Conservation (phyloP, 2,113 vertebrate genomes). For the Hipposideros armiger region DNA sequence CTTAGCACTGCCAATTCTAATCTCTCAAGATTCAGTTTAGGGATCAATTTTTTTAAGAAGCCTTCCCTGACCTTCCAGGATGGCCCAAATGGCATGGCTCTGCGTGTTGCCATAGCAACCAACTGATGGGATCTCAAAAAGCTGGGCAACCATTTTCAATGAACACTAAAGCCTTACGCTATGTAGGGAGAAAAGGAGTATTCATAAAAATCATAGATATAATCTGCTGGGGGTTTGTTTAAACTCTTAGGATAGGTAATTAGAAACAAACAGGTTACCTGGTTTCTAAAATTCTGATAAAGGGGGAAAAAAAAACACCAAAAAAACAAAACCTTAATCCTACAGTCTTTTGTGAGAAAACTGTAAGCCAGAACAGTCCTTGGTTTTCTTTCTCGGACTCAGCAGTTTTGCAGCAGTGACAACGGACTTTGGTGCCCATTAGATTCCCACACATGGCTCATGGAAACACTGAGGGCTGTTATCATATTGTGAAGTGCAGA, state of each 20-base stretch:
- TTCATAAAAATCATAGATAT: background rate
- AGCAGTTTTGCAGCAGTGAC: background rate
- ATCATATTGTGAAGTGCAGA: background rate
- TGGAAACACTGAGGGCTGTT: background rate
- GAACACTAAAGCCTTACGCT: background rate
- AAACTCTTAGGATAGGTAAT: slow-evolving; percentile 15
- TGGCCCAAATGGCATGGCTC: slow-evolving; percentile 49
- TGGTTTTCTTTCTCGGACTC: background rate
- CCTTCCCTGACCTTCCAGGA: slow-evolving; percentile 26
- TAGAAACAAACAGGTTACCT: slow-evolving; percentile 8
- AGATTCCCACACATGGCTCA: background rate
- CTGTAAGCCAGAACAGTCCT: background rate
- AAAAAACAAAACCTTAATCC: background rate
- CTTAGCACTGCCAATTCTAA: background rate
- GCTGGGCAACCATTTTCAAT: background rate
- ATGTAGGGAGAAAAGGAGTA: background rate
- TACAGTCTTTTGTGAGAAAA: slow-evolving; percentile 30
- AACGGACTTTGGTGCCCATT: background rate
- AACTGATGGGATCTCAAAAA: background rate
- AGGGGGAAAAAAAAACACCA: background rate
- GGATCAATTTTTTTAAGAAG: slow-evolving; percentile 55
- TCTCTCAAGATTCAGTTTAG: background rate
- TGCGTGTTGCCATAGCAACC: slow-evolving; percentile 56
- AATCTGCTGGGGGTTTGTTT: background rate
- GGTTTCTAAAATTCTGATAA: background rate